phyloP scores from a whole-genome alignment of 2,113 vertebrate genomes.

The Tragulus kanchil region DNA sequence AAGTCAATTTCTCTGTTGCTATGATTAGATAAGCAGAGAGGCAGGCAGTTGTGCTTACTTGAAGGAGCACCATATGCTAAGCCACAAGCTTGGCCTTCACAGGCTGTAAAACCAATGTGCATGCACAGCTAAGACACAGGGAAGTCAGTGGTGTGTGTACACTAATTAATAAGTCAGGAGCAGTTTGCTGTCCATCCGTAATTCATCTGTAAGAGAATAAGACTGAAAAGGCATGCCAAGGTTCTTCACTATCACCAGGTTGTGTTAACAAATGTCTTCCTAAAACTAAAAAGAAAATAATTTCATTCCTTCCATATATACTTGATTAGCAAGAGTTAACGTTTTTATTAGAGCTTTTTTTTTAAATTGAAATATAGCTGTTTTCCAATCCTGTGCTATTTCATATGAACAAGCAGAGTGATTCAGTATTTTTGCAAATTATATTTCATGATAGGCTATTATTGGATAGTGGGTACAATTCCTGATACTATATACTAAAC shows the following conservation, averaged over 20 bases:
- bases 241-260: background rate
- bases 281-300: background rate
- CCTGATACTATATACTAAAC: background rate
- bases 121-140: background rate
- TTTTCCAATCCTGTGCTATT: background rate
- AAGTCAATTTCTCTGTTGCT: conserved; percentile 55
- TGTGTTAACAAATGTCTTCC: background rate
- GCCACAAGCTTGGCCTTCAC: conserved; percentile 14
- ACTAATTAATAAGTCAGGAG: conserved; percentile 36
- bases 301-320: background rate
- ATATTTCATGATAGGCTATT: background rate
- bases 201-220: background rate
- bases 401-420: background rate
- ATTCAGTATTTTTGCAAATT: background rate
- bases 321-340: background rate
- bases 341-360: background rate
- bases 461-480: background rate
- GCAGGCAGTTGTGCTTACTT: conserved; percentile 19
- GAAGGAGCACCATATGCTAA: conserved; percentile 56
- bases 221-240: background rate
- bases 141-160: background rate
- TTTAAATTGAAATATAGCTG: background rate
- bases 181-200: background rate
- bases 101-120: background rate
- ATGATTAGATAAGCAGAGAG: conserved; percentile 61